Base-by-base conservation (phyloP, 2,113 vertebrate species). In the Eulacestoma nigropectus region DNA sequence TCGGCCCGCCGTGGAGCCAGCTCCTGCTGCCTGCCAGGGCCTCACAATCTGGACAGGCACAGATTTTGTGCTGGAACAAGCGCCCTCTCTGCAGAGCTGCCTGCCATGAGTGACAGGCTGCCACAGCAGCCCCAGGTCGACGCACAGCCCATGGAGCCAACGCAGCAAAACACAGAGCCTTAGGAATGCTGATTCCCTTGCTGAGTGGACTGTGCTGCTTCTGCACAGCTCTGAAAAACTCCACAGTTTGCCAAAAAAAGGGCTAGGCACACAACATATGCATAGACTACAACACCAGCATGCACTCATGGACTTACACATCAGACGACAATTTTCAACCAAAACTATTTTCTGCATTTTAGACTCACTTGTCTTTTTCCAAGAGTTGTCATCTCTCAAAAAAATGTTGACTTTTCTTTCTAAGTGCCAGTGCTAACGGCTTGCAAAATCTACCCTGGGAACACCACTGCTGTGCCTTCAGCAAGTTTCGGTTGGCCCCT, bases 1-100 rank as follows among this genome's bases (percentile, higher is more conserved):
- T 84, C 10, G 0, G 87, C 79, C 49, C 13, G 0, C 49, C 7
- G 4, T 56, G 64, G 42, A 70, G 87, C 79, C 87, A 90, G 64
- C 72, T 70, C 87, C 96, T 26, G 88, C 88, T 86, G 90, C 95
- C 90, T 89, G 86, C 92, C 96, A 84, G 69, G 83, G 92, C 92
- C 74, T 52, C 4, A 0, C 92, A 94, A 87, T 93, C 79, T 94
- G 90, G 92, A 60, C 84, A 75, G 83, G 90, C 95, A 94, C 80
- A 86, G 94, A 72, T 93, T 90, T 47, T 10, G 80, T 59, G 76
- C 90, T 65, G 90, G 90, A 88, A 37, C 35, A 4, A 81, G 65
- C 2, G 1, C 56, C 52, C 82, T 76, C 59, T 55, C 57, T 0
- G 1, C 86, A 49, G 83, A 96, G 90, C 89, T 1, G 60, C 91